Base-by-base conservation (phyloP, 1,140 invertebrate genomes). In the Trichonephila clavata region DNA sequence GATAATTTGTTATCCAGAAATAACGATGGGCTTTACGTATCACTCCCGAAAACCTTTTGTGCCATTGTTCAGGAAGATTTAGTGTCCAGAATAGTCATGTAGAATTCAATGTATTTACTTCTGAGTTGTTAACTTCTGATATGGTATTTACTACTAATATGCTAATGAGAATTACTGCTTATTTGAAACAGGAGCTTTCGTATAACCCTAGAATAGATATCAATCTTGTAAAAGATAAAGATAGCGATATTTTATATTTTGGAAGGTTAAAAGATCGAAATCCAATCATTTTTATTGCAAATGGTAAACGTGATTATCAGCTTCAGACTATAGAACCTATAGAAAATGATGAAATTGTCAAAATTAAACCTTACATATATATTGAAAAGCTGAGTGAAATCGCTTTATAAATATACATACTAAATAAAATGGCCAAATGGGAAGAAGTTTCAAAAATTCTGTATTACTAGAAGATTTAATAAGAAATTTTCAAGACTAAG, bases 71-170 rank as follows among this genome's bases (percentile, higher is more conserved):
- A 63, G 32, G 2, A 60, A 65, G 2, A 13, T 63, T 63, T 21
- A 21, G n/a, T 0, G 18, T 21, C 16, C 2, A 0, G 20, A 8
- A 39, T 8, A 0, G 6, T 68, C 21, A 24, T 2, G 59, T 68
- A 2, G 6, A 27, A 20, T 68, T 63, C 0, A 50, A 50, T 71
- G 24, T 71, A 16, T 27, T 16, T 1, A 71, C n/a, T 71, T 71
- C 13, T 27, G 4, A 71, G 16, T 32, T 50, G 10, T 65, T 68
- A 68, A 61, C 65, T 50, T 18, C 14, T 43, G 50, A 88, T 14
- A 68, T 88, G 43, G 68, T 68, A 39, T 68, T 88, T n/a, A 43
- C 20, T 18, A 27, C 6, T 10, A 20, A 88, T 88, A 88, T 68
- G 63, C n/a, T 10, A n/a, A 50, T 88, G 63, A 88, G 43, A n/a